Evolutionary conservation across 2,113 vertebrate genomes (phyloP), one percentile per base, ranked within the genome.

Genomic region (Pelusios castaneus): DNA sequence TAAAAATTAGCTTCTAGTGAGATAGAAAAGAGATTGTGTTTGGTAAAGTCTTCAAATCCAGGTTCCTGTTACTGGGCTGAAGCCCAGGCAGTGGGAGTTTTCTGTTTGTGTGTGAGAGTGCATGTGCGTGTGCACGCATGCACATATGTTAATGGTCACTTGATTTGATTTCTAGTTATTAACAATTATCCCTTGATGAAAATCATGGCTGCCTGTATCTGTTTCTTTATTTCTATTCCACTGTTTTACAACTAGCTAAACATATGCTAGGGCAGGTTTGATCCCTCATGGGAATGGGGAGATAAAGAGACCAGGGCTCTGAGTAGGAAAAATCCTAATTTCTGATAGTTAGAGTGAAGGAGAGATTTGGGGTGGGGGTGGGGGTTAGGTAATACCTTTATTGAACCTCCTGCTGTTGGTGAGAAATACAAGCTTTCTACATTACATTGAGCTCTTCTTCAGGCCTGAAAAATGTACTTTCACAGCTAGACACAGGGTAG

Each of bases 141-240:
- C 49, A 49, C 49, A 49, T 49, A 49, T 13, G 13, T 5, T 0
- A 0, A 27, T 55, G 73, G 49, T 85, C 77, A 38, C 89, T 93
- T 75, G 4, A 29, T 85, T 85, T 93, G 25, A 89, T 91, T 95
- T 90, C 17, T 94, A 10, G 4, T 85, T 47, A 83, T 85, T 86
- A 89, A 91, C n/a, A 2, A 52, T 52, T 91, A 6, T 83, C 17
- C 2, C 8, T 73, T 73, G 38, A 73, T n/a, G 38, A 25, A 73
- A 41, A 73, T 9, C 67, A 21, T 91, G 41, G 8, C 88, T 90
- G 54, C 41, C 3, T 45, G 45, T 49, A 80, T 88, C 9, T 41
- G 0, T 0, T 13, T 17, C 60, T 63, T 63, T n/a, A 14, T 85
- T 90, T 84, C 94, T 1, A 14, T 90, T 93, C 91, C 25, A 67